These are phyloP conservation scores for Chrysolina oricalcia DNA, from an alignment of 2,888 invertebrate genomes.

Conservation along the genomic window DNA sequence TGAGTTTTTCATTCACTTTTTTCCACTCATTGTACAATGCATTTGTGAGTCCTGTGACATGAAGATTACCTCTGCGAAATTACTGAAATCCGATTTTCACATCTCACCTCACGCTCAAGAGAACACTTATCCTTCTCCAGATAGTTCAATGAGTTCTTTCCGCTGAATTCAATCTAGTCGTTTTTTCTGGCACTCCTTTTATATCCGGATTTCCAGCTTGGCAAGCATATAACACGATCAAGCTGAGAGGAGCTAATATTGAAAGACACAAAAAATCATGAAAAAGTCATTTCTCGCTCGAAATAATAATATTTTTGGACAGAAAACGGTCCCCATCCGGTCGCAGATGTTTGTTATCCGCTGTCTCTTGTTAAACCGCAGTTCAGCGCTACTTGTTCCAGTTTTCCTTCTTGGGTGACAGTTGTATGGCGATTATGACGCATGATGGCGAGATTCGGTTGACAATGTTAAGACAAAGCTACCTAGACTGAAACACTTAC, in stretches of 20 bases:
- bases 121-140: constrained; percentile 17
- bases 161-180: constrained; percentile 30
- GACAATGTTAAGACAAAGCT: neutral
- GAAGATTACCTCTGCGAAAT: neutral
- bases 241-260: constrained; percentile 25
- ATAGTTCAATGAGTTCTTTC: constrained; percentile 25
- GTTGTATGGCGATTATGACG: constrained; percentile 12
- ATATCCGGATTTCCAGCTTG: constrained; percentile 31
- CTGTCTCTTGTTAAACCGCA: constrained; percentile 22
- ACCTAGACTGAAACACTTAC: too few species aligned
- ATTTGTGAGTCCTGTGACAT: neutral
- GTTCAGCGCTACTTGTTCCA: constrained; percentile 5
- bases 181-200: constrained; percentile 26
- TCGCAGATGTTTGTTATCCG: constrained; percentile 30
- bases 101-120: constrained; percentile 27
- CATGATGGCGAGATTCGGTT: neutral
- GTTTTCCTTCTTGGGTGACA: constrained; percentile 13
- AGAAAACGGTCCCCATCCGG: constrained; percentile 24
- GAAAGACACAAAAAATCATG: constrained; percentile 27
- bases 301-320: constrained; percentile 28
- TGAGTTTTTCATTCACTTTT: too few species aligned
- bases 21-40: too few species aligned
- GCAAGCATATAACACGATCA: constrained; percentile 32
- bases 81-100: constrained; percentile 20
- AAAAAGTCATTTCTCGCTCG: constrained; percentile 28